A percentile compares a stretch with the other conserved stretches of the same genome.
Evolutionary conservation across 2,113 vertebrate species (phyloP).

Genomic region (Coryphaenoides rupestris): DNA sequence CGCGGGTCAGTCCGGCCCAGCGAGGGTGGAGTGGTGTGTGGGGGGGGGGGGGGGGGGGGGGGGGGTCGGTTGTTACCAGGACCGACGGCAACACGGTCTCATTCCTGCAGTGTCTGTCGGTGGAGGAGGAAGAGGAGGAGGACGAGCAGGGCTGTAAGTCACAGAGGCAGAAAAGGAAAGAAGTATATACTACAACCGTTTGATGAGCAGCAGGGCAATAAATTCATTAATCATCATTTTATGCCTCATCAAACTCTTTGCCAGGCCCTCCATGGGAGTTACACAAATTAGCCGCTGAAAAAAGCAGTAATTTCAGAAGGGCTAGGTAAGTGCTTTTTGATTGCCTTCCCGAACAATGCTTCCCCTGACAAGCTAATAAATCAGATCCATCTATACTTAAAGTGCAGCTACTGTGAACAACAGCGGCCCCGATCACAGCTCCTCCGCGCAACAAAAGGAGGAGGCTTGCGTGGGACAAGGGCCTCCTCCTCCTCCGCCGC

Average conservation of each 20-base stretch:
- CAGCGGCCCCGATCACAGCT: conserved; percentile 73
- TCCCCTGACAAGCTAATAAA: conserved; percentile 99
- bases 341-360: conserved; percentile 96
- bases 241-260: conserved; percentile 99
- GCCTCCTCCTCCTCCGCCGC: conserved; percentile 64
- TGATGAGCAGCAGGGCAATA: conserved; percentile 97
- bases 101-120: conserved; percentile 39
- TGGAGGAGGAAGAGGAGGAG: too few relatives aligned
- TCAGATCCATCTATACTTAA: conserved; percentile 88
- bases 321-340: conserved; percentile 99
- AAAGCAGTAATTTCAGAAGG: conserved; percentile 98
- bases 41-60: neutral
- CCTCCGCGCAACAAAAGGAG: conserved; percentile 61
- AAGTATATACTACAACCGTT: conserved; percentile 87
- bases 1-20: conserved; percentile 80
- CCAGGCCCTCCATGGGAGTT: conserved; percentile 98
- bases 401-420: conserved; percentile 83
- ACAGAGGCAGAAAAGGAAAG: conserved; percentile 71
- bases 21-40: conserved; percentile 55
- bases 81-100: conserved; percentile 63
- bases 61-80: neutral
- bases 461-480: conserved; percentile 63
- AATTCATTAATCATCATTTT: conserved; percentile 99
- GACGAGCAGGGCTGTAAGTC: conserved; percentile 63
- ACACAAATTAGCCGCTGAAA: conserved; percentile 99